Evolutionary conservation across 2,113 vertebrate genomes (phyloP), one percentile per base, ranked within the genome.

Genomic region (Ptyas mucosa): DNA sequence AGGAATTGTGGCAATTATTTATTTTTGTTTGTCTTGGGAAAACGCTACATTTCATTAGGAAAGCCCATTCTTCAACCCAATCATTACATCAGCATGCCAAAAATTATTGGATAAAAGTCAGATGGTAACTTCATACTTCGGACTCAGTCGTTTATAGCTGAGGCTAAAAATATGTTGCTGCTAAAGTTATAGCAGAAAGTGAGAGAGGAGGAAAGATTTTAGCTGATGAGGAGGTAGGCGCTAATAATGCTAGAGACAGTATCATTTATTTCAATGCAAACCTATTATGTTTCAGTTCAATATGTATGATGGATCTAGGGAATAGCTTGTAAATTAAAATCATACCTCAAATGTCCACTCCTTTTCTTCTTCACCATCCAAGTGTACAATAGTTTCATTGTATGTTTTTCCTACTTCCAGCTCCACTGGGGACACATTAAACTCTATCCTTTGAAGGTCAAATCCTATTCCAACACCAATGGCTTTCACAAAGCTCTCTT

Each of bases 401-500:
- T 98, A 98, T 6, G 98, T 97, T 46, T 94, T 96, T 7, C 97
- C 98, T 94, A 97, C 96, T 91, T 98, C 96, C 96, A 99, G 96
- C 8, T 97, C 96, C 93, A 98, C 96, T 2, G 98, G 97, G 0
- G 98, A 97, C 39, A 99, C 97, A 96, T 98, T 97, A 97, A 99
- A 99, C 97, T 99, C 99, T 95, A 97, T 98, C 94, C 99, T 97
- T 92, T 99, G 99, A 92, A 99, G 98, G 94, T 99, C 98, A 96
- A 99, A 99, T 93, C 98, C 98, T 92, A 99, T 97, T 92, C 99
- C 99, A 14, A 98, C 98, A 93, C 99, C 99, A 86, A 99, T 95
- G 75, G 99, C 99, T 96, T 99, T 99, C 96, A 99, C 98, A 96
- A 99, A 99, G 97, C 99, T 99, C 97, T 99, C 99, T 94, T 99